Percentiles rank a stretch among this genome's conserved stretches.
Conservation (phyloP, 2,888 invertebrate genomes). For the Atethmia centrago region DNA sequence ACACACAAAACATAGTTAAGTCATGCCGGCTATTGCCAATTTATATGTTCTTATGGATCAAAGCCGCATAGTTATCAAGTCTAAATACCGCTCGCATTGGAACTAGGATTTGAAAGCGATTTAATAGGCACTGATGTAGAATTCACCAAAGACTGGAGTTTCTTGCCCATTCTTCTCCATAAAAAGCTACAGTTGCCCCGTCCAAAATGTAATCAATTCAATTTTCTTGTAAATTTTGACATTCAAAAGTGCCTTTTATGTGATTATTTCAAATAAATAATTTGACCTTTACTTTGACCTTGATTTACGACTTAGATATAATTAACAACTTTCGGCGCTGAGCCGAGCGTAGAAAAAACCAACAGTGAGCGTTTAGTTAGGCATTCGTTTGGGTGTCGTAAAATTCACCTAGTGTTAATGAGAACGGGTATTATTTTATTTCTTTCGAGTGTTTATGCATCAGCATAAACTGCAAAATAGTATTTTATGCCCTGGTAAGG, state of each 20-base stretch:
- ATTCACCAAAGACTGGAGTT: background rate
- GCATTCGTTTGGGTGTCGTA: too few species aligned
- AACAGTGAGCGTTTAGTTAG: too few species aligned
- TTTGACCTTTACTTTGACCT: too few species aligned
- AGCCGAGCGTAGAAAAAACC: too few species aligned
- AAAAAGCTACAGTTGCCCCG: too few species aligned
- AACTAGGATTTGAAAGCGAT: background rate
- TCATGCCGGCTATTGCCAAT: conserved; percentile 32
- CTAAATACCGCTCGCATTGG: background rate
- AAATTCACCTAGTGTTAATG: too few species aligned
- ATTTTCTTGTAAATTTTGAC: background rate
- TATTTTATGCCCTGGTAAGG: too few species aligned
- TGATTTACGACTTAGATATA: background rate
- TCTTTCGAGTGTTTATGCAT: too few species aligned
- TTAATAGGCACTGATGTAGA: background rate
- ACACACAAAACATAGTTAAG: background rate
- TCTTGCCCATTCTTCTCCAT: background rate
- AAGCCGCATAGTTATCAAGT: background rate
- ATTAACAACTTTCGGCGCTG: background rate
- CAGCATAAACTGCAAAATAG: too few species aligned
- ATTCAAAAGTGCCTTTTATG: background rate
- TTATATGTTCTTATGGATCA: conserved; percentile 28
- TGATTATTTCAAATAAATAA: background rate
- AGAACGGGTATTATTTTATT: too few species aligned
- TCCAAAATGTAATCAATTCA: too few species aligned